Evolutionary conservation across 2,113 vertebrate genomes (phyloP).

Genomic region (Tragelaphus imberbis): DNA sequence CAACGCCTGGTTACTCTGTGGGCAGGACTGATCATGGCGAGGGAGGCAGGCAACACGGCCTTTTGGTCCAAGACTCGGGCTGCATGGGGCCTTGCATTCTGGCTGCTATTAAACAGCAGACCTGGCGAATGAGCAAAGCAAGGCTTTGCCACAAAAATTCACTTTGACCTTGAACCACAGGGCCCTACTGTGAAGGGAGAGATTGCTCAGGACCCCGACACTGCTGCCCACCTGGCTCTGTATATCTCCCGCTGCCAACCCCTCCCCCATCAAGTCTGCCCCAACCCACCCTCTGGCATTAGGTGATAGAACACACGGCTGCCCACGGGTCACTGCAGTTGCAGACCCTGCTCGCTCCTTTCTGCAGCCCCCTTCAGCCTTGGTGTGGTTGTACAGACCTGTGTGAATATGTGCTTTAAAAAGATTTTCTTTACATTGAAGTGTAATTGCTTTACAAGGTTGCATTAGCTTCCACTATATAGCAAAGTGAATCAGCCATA

Average conservation of each 20-base stretch:
- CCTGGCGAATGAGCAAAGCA: background rate
- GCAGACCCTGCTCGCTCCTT: background rate
- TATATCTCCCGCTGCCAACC: background rate
- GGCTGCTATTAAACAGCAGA: slow-evolving; percentile 12
- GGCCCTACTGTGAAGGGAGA: slow-evolving; percentile 9
- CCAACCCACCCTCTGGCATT: slow-evolving; percentile 26
- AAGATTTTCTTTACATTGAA: background rate
- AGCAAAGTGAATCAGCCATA: background rate
- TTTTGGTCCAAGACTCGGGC: background rate
- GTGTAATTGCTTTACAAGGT: background rate
- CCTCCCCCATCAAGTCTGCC: background rate
- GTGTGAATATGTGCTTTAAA: background rate
- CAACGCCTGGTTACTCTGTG: background rate
- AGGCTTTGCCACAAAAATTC: background rate
- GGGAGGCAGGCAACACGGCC: background rate
- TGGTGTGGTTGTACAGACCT: background rate
- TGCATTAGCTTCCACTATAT: background rate
- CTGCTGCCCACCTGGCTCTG: slow-evolving; percentile 47
- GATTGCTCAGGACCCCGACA: slow-evolving; percentile 19
- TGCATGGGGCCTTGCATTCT: background rate
- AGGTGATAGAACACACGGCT: background rate
- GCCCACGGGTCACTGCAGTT: background rate
- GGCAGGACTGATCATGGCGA: background rate
- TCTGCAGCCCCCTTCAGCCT: background rate
- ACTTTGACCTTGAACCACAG: slow-evolving; percentile 54